Evolutionary conservation across 2,113 vertebrate genomes (phyloP).

Genomic region (Chaenocephalus aceratus): DNA sequence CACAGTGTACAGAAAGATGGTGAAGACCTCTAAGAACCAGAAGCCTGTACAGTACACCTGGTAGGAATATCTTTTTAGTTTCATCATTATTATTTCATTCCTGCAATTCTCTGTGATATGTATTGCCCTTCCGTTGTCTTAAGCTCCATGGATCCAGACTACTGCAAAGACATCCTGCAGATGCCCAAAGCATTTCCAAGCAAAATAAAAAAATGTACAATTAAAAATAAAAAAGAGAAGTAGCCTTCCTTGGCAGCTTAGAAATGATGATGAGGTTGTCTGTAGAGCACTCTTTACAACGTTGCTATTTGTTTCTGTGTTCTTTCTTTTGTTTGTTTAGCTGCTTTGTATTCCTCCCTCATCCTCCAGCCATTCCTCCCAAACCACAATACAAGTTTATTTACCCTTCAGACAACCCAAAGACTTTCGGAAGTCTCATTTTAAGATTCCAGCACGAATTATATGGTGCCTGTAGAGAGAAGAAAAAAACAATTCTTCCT

Average conservation of each 20-base stretch:
- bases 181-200: conserved; percentile 31
- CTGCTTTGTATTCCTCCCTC: conserved; percentile 20
- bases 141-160: not conserved
- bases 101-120: conserved; percentile 3
- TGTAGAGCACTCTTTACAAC: conserved; percentile 38
- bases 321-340: conserved; percentile 54
- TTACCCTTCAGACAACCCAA: conserved; percentile 55
- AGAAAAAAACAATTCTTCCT: not conserved
- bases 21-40: not conserved
- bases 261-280: conserved; percentile 14
- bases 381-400: conserved; percentile 50
- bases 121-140: conserved; percentile 7
- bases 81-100: conserved; percentile 1
- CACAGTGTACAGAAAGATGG: not conserved
- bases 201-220: conserved; percentile 8
- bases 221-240: conserved; percentile 2
- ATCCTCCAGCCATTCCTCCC: conserved; percentile 43
- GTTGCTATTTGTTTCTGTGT: conserved; percentile 8
- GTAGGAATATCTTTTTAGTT: not conserved
- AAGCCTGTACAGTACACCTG: not conserved
- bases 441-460: conserved; percentile 69
- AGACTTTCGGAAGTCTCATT: conserved; percentile 53
- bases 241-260: conserved; percentile 27
- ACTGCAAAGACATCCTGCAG: conserved; percentile 43
- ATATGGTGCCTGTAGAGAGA: conserved; percentile 38